Evolutionary conservation across 2,797 vertebrate genomes (phyloP), one percentile per base, ranked within the genome.

Genomic region (Adelosebastes latens): DNA sequence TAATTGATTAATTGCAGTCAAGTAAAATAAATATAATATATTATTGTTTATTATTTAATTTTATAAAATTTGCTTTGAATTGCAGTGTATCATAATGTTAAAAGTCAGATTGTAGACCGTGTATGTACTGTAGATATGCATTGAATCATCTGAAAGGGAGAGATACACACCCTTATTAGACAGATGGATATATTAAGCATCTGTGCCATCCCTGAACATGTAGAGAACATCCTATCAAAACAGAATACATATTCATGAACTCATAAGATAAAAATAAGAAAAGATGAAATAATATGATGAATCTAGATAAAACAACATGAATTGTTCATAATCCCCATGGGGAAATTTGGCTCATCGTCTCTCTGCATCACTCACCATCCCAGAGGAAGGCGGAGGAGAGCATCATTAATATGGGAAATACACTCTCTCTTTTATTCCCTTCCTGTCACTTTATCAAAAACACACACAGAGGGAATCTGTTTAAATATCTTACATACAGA

Each of bases 261-360:
- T 71, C 36, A 61, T 80, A 11, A 24, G n/a, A 84, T 62, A 18
- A 65, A 79, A 67, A 66, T 53, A 60, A 74, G 46, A 73, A 75
- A 72, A 82, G 46, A 74, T 72, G 52, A 74, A 81, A 64, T 68
- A 18, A 73, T 82, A 76, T 72, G 49, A 83, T 72, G 49, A 83
- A 80, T 85, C 77, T 56, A 88, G 79, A 82, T 84, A 58, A 80
- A 84, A 83, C 59, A 72, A 66, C 36, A 84, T 85, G 60, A 87
- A 73, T 85, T 80, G 73, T 86, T 87, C 53, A 83, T 83, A 66
- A 66, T 79, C 78, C 85, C 75, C 56, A 11, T 1, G 39, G 72
- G 77, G 72, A 72, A 72, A 85, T 73, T 66, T 77, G 77, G 63
- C 78, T 90, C 70, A 77, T 87, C n/a, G 3, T 83, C 42, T 46